A percentile compares a stretch with the other conserved stretches of the same genome.
Conservation (phyloP, 2,797 vertebrate species). For the Anguilla pacifica region DNA sequence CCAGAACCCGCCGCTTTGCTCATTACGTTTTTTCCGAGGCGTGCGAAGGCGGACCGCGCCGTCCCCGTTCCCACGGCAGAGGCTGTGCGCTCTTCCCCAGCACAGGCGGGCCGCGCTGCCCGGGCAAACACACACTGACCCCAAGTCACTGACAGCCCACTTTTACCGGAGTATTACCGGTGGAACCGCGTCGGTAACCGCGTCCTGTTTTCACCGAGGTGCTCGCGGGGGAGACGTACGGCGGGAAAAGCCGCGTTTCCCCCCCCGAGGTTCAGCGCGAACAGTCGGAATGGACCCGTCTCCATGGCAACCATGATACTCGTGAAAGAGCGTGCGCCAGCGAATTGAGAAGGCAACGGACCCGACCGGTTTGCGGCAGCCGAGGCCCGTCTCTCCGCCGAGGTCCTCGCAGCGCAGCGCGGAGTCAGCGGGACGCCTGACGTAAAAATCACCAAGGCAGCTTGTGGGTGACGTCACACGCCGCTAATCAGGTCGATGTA, state of each 20-base stretch:
- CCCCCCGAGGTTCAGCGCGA: not conserved
- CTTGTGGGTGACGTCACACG: not conserved
- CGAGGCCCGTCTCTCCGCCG: not conserved
- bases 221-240: not conserved
- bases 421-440: not conserved
- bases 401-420: not conserved
- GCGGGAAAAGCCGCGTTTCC: not conserved
- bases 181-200: no score
- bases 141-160: no score
- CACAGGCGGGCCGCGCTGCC: no score
- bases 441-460: not conserved
- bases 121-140: no score
- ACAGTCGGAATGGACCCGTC: not conserved
- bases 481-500: not conserved
- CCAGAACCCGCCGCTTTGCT: no score
- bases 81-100: no score
- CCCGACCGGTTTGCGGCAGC: not conserved
- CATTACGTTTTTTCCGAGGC: no score
- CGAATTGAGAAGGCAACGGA: not conserved
- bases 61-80: no score
- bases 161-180: not conserved
- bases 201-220: not conserved
- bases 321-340: not conserved
- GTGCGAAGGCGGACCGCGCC: no score
- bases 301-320: not conserved